Conservation (phyloP, 2,888 invertebrate species). For the Metalampra italica region DNA sequence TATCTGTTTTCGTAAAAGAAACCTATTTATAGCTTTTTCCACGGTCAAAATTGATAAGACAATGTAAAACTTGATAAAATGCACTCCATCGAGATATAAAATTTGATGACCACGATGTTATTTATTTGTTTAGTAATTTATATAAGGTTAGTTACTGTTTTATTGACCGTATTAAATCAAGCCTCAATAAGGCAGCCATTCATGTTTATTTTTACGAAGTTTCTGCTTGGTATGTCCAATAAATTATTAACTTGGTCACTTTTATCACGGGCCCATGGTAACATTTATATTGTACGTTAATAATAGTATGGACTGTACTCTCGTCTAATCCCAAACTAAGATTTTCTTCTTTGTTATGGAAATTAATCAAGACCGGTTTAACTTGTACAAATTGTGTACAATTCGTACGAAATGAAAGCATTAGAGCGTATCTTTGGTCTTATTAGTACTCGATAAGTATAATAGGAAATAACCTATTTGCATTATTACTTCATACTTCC, state of each 20-base stretch:
- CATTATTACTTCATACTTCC: no score
- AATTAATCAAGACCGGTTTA: no score
- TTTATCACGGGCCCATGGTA: slow-evolving; percentile 70
- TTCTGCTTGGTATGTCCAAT: slow-evolving; percentile 74
- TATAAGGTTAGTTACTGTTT: slow-evolving; percentile 79
- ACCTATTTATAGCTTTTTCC: no score
- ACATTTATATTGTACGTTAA: slow-evolving; percentile 61
- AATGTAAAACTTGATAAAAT: slow-evolving; percentile 43
- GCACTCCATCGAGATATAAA: slow-evolving; percentile 41
- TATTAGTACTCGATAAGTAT: no score
- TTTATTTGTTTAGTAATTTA: slow-evolving; percentile 79
- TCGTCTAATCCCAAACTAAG: no score
- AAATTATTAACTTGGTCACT: slow-evolving; percentile 76
- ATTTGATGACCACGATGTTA: slow-evolving; percentile 73
- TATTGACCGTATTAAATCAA: slow-evolving; percentile 76
- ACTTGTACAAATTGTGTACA: no score
- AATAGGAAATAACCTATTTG: no score
- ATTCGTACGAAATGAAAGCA: no score
- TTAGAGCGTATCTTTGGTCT: no score
- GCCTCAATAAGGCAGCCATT: slow-evolving; percentile 78
- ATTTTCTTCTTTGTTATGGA: no score
- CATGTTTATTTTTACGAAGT: slow-evolving; percentile 78
- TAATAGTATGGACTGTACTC: slow-evolving; percentile 41
- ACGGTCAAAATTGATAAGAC: slow-evolving; percentile 21
- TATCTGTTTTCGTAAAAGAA: no score